These are phyloP conservation scores for Chrysina gloriosa DNA, from an alignment of 2,888 invertebrate genomes.

Conservation along the genomic window DNA sequence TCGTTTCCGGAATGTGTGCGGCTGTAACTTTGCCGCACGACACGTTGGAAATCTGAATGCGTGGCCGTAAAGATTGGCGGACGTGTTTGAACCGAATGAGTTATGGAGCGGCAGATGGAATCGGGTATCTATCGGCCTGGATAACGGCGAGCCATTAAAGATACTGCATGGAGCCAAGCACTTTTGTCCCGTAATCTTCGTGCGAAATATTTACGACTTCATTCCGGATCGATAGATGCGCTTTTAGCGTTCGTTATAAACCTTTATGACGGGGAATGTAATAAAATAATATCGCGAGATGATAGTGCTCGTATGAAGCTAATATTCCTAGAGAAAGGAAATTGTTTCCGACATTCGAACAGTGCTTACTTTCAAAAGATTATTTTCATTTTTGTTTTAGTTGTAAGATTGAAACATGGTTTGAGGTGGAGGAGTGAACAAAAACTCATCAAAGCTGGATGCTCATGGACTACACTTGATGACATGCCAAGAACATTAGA, in stretches of 20 bases:
- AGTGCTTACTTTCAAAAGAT: background rate
- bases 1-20: conserved; percentile 14
- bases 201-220: conserved; percentile 22
- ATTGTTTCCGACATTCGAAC: too few species aligned
- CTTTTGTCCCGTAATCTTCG: conserved; percentile 15
- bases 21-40: background rate
- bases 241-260: conserved; percentile 6
- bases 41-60: conserved; percentile 27
- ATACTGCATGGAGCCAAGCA: background rate
- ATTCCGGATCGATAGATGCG: conserved; percentile 9
- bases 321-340: too few species aligned
- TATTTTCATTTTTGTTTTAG: background rate
- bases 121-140: conserved; percentile 2
- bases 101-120: conserved; percentile 22
- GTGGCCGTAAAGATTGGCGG: conserved; percentile 23
- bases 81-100: conserved; percentile 12
- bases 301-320: background rate
- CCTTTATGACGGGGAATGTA: conserved; percentile 1
- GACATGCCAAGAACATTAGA: too few species aligned
- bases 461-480: too few species aligned
- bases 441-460: background rate
- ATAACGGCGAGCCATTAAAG: conserved; percentile 22
- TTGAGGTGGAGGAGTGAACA: too few species aligned
- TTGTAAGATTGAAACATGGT: too few species aligned
- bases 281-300: conserved; percentile 4